phyloP scores from a whole-genome alignment of 92 coral and sea anemone genomes.

The Plumapathes pennacea region DNA sequence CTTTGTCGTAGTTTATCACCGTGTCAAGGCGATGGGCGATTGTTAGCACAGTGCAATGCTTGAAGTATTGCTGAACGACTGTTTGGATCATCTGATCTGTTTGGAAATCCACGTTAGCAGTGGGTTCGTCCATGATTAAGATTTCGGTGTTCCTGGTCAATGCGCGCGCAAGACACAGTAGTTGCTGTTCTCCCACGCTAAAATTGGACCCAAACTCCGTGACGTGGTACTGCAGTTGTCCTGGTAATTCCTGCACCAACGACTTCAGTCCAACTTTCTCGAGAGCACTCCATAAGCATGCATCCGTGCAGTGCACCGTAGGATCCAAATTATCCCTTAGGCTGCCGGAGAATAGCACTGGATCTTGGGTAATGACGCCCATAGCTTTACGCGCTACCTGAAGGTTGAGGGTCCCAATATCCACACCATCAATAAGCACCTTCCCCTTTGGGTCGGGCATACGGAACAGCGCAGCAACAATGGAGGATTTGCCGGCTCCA shows the following conservation, averaged over 20 bases:
- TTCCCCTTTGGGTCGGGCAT: slow-evolving; percentile 1
- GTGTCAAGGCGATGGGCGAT: slow-evolving; percentile 10
- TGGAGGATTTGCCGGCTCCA: slow-evolving; percentile 9
- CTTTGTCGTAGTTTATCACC: not conserved
- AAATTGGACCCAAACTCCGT: slow-evolving; percentile 9
- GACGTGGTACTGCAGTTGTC: slow-evolving; percentile 2
- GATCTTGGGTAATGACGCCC: slow-evolving; percentile 11
- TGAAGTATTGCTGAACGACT: not conserved
- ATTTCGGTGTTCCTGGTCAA: not conserved
- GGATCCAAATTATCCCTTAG: slow-evolving; percentile 8
- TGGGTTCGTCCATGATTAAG: slow-evolving; percentile 9
- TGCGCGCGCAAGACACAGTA: slow-evolving; percentile 21
- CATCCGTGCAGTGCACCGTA: not conserved
- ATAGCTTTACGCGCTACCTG: not conserved
- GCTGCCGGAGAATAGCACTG: slow-evolving; percentile 1
- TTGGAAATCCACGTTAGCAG: slow-evolving; percentile 1
- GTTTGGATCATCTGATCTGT: slow-evolving; percentile 9
- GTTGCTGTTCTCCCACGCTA: slow-evolving; percentile 13
- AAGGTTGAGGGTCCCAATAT: not conserved
- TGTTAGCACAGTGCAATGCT: slow-evolving; percentile 4
- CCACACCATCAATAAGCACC: not conserved
- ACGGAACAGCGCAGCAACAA: slow-evolving; percentile 1
- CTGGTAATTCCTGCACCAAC: not conserved
- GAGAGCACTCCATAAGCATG: not conserved
- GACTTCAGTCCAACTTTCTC: slow-evolving; percentile 3